Conservation (phyloP, 2,888 invertebrate species). For the Tanypteryx hageni region DNA sequence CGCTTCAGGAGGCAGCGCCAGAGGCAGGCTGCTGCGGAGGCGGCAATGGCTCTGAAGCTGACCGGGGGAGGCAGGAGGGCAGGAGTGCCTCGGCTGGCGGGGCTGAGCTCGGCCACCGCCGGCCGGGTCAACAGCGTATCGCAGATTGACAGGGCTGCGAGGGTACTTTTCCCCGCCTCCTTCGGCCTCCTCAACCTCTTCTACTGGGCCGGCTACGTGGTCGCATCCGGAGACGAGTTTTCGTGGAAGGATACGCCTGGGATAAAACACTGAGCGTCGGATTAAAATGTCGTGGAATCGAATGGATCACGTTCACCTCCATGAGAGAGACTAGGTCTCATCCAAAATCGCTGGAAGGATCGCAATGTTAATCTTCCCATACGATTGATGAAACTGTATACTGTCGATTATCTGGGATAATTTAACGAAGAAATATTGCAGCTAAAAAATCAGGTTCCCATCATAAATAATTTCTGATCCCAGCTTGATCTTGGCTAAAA, state of each 20-base stretch:
- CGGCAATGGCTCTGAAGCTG: conserved; percentile 60
- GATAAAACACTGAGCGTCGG: neutral
- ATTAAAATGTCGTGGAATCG: no score
- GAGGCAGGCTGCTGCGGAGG: conserved; percentile 70
- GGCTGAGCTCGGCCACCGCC: conserved; percentile 38
- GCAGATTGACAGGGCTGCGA: conserved; percentile 87
- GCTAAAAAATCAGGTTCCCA: no score
- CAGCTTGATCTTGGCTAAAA: no score
- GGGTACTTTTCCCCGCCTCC: conserved; percentile 89
- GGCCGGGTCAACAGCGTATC: conserved; percentile 89
- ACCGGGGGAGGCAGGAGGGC: neutral
- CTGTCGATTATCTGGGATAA: no score
- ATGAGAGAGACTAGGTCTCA: no score
- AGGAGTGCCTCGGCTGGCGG: neutral
- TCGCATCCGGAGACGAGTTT: conserved; percentile 82
- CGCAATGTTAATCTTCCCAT: no score
- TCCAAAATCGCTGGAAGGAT: no score
- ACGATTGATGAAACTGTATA: no score
- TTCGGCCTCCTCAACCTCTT: conserved; percentile 91
- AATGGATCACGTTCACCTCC: no score
- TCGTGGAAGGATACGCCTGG: conserved; percentile 62
- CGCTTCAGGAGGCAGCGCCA: conserved; percentile 67
- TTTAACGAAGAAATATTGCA: no score
- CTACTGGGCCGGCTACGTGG: conserved; percentile 92
- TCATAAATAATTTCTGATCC: no score